A percentile compares a stretch with the other conserved stretches of the same genome.
phyloP scores from a whole-genome alignment of 2,888 invertebrate species.

The Zygaena filipendulae region DNA sequence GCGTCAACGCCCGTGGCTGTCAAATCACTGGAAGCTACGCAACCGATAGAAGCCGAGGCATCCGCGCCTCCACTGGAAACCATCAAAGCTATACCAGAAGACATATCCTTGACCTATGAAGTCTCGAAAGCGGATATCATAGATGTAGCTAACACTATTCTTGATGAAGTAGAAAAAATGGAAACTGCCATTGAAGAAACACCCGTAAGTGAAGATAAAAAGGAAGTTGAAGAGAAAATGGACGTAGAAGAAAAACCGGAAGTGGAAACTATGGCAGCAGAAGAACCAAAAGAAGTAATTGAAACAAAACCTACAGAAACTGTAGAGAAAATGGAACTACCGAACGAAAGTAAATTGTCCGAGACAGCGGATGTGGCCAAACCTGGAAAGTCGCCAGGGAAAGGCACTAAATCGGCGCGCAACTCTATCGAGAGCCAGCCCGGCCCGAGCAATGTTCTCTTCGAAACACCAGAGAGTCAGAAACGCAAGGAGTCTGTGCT shows the following conservation, averaged over 20 bases:
- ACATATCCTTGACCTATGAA: conserved; percentile 30
- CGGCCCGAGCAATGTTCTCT: conserved; percentile 44
- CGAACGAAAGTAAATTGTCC: conserved; percentile 10
- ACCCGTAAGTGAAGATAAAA: conserved; percentile 9
- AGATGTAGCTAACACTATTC: conserved; percentile 4
- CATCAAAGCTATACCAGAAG: conserved; percentile 32
- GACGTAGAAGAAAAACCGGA: background rate
- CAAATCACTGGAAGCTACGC: conserved; percentile 35
- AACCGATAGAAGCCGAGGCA: conserved; percentile 38
- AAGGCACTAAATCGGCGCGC: conserved; percentile 40
- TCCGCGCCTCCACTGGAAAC: conserved; percentile 39
- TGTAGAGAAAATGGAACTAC: background rate
- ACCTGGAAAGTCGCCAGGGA: no score
- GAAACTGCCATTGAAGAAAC: conserved; percentile 17
- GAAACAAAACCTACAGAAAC: conserved; percentile 2
- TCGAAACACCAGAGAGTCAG: conserved; percentile 72
- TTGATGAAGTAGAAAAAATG: conserved; percentile 18
- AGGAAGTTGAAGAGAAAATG: conserved; percentile 11
- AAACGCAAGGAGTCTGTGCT: conserved; percentile 79
- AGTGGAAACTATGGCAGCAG: background rate
- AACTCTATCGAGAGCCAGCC: conserved; percentile 37
- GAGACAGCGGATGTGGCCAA: conserved; percentile 15
- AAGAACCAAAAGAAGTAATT: conserved; percentile 1
- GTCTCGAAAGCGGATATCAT: conserved; percentile 21
- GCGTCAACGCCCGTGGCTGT: conserved; percentile 33